Conservation (phyloP, 2,888 invertebrate genomes). For the Cephus pygmeus region DNA sequence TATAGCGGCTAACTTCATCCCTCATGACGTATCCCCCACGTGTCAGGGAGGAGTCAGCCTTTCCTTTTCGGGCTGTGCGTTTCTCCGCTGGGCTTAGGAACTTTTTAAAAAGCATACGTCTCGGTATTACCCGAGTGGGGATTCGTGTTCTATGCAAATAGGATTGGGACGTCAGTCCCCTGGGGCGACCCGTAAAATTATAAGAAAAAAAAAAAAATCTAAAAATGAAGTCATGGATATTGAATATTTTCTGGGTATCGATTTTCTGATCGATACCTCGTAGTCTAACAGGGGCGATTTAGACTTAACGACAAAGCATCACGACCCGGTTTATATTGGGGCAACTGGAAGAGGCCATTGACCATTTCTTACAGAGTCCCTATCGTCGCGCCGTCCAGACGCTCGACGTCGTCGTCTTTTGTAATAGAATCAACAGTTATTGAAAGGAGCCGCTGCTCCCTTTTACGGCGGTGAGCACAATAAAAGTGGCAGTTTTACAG, state of each 20-base stretch:
- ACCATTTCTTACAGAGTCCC: background rate
- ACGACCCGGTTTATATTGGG: no score
- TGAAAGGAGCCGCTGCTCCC: slow-evolving; percentile 20
- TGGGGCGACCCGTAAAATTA: no score
- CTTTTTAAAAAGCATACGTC: background rate
- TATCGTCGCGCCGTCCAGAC: background rate
- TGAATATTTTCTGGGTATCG: no score
- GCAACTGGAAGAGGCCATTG: background rate
- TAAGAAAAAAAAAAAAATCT: no score
- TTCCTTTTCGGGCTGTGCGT: background rate
- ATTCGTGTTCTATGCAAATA: no score
- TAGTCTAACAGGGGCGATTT: no score
- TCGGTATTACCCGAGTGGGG: background rate
- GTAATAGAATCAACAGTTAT: slow-evolving; percentile 27
- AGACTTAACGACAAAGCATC: no score
- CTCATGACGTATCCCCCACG: background rate
- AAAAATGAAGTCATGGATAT: no score
- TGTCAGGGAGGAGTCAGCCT: background rate
- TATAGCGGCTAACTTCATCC: background rate
- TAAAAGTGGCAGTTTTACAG: slow-evolving; percentile 45
- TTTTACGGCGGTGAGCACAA: slow-evolving; percentile 30
- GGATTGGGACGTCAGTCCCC: no score
- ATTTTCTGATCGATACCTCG: no score
- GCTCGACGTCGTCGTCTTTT: no score
- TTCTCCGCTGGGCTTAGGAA: background rate